These are phyloP conservation scores for Temnothorax ravouxi DNA, from an alignment of 2,888 invertebrate species.

Conservation along the genomic window DNA sequence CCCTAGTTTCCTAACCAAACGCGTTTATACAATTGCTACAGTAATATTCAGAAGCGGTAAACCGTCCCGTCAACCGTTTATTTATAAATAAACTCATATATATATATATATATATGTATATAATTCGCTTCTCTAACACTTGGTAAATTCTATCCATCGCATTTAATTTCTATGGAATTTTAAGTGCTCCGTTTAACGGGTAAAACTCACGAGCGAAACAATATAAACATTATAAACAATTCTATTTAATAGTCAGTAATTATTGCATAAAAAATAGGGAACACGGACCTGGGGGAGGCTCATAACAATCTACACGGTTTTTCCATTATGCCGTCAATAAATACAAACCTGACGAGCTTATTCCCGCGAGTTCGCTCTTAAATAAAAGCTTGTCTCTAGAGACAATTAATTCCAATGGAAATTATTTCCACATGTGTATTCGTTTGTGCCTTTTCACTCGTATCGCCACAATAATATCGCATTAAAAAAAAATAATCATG, in stretches of 20 bases:
- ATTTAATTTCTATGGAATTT: slow-evolving; percentile 24
- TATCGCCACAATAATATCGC: neutral
- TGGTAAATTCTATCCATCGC: neutral
- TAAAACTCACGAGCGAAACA: neutral
- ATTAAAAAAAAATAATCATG: neutral
- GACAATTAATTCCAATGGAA: neutral
- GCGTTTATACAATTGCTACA: slow-evolving; percentile 6
- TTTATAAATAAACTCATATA: slow-evolving; percentile 29
- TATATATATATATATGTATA: too few relatives aligned
- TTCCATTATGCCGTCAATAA: neutral
- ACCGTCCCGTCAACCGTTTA: neutral
- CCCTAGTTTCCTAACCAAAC: slow-evolving; percentile 1
- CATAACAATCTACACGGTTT: slow-evolving; percentile 11
- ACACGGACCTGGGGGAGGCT: neutral
- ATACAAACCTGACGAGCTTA: neutral
- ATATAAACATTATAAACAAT: neutral
- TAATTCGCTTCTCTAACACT: neutral
- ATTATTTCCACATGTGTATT: neutral
- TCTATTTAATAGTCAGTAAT: neutral
- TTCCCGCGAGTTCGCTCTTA: neutral
- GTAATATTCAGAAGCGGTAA: slow-evolving; percentile 17
- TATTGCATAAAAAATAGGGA: slow-evolving; percentile 18
- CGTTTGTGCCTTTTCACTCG: neutral
- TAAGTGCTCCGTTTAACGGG: neutral
- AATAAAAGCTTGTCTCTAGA: neutral